phyloP scores from a whole-genome alignment of 1,140 invertebrate genomes.

The Pollicipes pollicipes region DNA sequence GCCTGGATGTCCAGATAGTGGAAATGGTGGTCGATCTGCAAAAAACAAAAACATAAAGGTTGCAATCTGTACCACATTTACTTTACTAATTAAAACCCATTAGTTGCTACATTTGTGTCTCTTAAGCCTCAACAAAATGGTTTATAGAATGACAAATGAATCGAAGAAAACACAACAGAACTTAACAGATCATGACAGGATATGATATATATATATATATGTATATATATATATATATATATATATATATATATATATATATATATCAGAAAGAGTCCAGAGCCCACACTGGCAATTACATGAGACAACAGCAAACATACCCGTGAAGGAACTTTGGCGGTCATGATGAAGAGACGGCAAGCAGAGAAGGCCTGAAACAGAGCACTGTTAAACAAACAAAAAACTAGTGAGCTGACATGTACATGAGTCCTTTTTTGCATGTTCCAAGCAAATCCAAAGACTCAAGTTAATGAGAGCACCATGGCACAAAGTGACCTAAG shows the following conservation, averaged over 20 bases:
- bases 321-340: slow-evolving; percentile 78
- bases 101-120: no score
- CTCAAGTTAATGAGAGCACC: no score
- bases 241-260: background rate
- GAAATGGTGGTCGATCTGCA: slow-evolving; percentile 79
- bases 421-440: no score
- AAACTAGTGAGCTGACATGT: slow-evolving; percentile 3
- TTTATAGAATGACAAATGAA: no score
- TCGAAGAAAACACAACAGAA: no score
- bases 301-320: slow-evolving; percentile 34
- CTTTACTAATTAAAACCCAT: no score
- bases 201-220: background rate
- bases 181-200: no score
- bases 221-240: background rate
- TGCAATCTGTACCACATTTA: no score
- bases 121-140: no score
- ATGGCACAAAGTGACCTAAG: no score
- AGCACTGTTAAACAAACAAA: no score
- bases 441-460: no score
- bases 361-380: slow-evolving; percentile 61
- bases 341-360: slow-evolving; percentile 72
- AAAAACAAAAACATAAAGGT: slow-evolving; percentile 13
- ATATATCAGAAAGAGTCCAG: background rate
- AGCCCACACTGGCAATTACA: background rate
- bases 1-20: slow-evolving; percentile 87